A percentile compares a stretch with the other conserved stretches of the same genome.
phyloP scores from a whole-genome alignment of 2,797 vertebrate genomes.

The Trachops cirrhosus region DNA sequence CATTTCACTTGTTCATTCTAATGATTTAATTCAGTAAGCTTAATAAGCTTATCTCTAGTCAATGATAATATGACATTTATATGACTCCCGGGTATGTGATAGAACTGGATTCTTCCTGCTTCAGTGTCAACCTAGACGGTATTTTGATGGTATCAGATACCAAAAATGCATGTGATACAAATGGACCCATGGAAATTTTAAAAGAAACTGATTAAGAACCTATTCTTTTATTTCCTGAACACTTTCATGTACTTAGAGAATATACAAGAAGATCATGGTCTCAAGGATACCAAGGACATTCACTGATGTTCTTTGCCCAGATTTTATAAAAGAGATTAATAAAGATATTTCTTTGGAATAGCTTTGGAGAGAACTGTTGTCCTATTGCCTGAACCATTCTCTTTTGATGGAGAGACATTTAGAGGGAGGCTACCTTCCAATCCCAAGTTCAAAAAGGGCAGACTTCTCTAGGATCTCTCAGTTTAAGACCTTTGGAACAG shows the following conservation, averaged over 20 bases:
- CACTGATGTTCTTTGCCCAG: no score
- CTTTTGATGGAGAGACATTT: background rate
- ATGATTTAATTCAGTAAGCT: conserved; percentile 28
- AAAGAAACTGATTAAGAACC: background rate
- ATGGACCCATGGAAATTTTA: background rate
- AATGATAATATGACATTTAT: background rate
- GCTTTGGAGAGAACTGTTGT: background rate
- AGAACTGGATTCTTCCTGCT: background rate
- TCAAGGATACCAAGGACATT: no score
- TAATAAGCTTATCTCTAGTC: background rate
- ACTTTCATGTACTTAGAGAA: background rate
- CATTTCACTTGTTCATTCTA: background rate
- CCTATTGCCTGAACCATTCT: background rate
- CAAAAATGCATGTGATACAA: background rate
- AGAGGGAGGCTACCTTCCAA: background rate
- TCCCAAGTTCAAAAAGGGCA: background rate
- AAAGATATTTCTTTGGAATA: background rate
- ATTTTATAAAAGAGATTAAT: background rate
- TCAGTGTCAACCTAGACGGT: background rate
- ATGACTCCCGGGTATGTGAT: background rate
- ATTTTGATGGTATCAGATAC: background rate
- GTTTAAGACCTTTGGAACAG: background rate
- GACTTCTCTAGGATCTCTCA: background rate
- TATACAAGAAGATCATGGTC: background rate
- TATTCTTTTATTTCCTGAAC: background rate